Base-by-base conservation (phyloP, 2,797 vertebrate species). In the Scleropages formosus region DNA sequence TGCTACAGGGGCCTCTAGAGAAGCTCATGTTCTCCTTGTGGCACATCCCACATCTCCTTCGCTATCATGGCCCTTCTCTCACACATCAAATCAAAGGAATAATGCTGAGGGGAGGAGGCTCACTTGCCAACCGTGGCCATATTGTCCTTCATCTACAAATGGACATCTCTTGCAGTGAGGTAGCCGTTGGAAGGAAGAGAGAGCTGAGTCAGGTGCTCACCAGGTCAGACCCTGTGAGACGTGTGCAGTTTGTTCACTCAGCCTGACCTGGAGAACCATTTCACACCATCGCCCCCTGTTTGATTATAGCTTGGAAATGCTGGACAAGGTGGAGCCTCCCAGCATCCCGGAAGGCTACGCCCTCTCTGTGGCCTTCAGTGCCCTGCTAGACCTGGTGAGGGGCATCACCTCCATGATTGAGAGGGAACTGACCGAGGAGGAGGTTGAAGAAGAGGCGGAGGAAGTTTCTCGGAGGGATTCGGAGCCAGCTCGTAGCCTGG, bases 331-430 rank as follows among this genome's bases (percentile, higher is more conserved):
- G 75, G 97, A 99, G 82, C 97, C 98, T 1, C 97, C 98, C 10
- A 96, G 93, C 26, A 99, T 99, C 84, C 97, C 98, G 26, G 98
- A 99, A 85, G 98, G 98, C 76, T 99, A 99, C 31, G 96, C 97
- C 77, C 96, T 99, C 96, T 99, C 98, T 0, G 98, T 99, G 88
- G 97, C 98, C 66, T 99, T 99, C 88, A 95, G 96, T n/a, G 98
- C 96, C 79, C 91, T 99, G 74, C 87, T 99, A 67, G 98, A 99
- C 89, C 94, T 99, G 80, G 98, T 99, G 68, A 90, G 97, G 76
- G 97, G 98, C 80, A 98, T 99, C 84, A 99, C 97, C 65, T 87
- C 91, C 39, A 96, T 99, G 96, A 99, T 99, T 2, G 97, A 99
- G 88, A 93, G 91, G 80, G 97, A 99, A 75, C 67, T 98, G 73